phyloP scores from a whole-genome alignment of 2,113 vertebrate species.

The Ariopsis seemanni region DNA sequence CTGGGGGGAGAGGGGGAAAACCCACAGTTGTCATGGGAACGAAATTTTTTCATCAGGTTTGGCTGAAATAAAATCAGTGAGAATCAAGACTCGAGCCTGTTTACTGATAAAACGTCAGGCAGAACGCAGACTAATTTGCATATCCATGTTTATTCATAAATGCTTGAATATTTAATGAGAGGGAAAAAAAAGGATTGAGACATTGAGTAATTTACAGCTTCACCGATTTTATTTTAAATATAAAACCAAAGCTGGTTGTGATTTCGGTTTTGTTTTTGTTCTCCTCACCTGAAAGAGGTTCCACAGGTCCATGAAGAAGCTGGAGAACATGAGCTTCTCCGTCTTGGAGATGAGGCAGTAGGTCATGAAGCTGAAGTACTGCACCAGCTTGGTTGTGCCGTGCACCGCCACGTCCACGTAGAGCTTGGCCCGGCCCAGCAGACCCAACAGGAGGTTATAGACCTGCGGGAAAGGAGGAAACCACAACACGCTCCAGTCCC shows the following conservation, averaged over 20 bases:
- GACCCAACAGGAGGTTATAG: constrained; percentile 93
- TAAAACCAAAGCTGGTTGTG: not conserved
- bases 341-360: constrained; percentile 99
- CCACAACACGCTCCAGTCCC: not conserved
- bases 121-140: not conserved
- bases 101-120: not conserved
- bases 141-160: not conserved
- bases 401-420: constrained; percentile 97
- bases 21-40: not conserved
- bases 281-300: constrained; percentile 88
- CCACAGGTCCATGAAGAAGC: constrained; percentile 99
- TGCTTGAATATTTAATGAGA: not conserved
- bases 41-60: not conserved
- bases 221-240: too few relatives aligned
- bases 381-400: constrained; percentile 97
- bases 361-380: constrained; percentile 99
- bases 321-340: constrained; percentile 99
- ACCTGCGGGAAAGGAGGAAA: constrained; percentile 53
- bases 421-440: constrained; percentile 94
- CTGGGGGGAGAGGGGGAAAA: not conserved
- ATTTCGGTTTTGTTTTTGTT: too few relatives aligned
- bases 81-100: not conserved
- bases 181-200: too few relatives aligned
- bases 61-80: not conserved
- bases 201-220: too few relatives aligned